Evolutionary conservation across 1,140 invertebrate genomes (phyloP), one percentile per base, ranked within the genome.

Genomic region (Dolichoris vasculosae): DNA sequence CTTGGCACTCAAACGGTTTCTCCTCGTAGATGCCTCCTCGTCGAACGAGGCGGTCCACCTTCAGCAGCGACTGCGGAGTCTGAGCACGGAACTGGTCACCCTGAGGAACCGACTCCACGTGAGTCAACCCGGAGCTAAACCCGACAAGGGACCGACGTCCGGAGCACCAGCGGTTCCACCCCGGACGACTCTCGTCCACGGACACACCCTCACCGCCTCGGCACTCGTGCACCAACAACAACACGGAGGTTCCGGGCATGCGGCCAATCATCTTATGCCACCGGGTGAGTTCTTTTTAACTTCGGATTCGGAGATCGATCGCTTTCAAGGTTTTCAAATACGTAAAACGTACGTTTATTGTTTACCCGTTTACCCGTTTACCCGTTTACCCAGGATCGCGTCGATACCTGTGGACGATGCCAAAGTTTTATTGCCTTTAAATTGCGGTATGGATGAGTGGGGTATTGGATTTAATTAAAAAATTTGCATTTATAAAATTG

Each of bases 41-140:
- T 97, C 97, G 88, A 98, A 97, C 94, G 97, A 98, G 94, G 97
- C 97, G 67, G 97, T 97, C 88, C 97, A 98, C 91, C 94, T 98
- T 88, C 97, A 98, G 93, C 97, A 98, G 90, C 95, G 97, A 82
- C 94, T 98, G 87, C 96, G 97, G 87, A 97, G 96, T 92, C 94
- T 98, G 86, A 97, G 97, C 93, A 97, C 97, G 71, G 97, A 98
- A 94, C 93, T 98, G 93, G 97, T 98, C 88, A 98, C 97, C 73
- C 95, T 98, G 89, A 95, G 97, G 85, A 98, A 97, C 93, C 95
- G 97, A 80, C 94, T 98, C 87, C 96, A 97, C 93, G 96, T 97
- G 82, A 95, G 95, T 89, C 95, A 95, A 87, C 93, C 76, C 23
- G 15, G 73, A 0, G 73, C 43, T 75, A 51, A 87, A 88, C 86